Conservation (phyloP, 2,797 vertebrate genomes). For the Liasis olivaceus region DNA sequence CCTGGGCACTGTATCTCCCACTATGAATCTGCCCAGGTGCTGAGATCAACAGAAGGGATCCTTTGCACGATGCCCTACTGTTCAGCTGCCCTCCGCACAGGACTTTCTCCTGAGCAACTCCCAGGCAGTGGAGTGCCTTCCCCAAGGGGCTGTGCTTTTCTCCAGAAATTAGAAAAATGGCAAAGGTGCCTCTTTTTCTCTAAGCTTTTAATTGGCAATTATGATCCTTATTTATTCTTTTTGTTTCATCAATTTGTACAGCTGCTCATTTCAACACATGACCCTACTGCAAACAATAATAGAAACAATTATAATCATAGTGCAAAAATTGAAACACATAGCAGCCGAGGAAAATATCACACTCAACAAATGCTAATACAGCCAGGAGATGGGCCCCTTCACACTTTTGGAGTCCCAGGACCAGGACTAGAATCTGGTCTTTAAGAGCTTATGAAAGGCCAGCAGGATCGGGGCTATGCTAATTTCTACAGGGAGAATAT, state of each 20-base stretch:
- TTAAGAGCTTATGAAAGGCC: neutral
- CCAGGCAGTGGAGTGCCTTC: too few species aligned
- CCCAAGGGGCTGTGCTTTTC: too few species aligned
- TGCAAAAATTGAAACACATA: too few species aligned
- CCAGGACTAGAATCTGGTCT: neutral
- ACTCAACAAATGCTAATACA: neutral
- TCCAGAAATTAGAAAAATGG: too few species aligned
- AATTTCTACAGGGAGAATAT: neutral
- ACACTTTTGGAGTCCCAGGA: neutral
- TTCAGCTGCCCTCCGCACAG: too few species aligned
- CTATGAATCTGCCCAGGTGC: too few species aligned
- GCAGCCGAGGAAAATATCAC: neutral
- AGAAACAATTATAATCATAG: too few species aligned
- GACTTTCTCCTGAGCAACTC: too few species aligned
- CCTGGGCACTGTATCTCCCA: too few species aligned
- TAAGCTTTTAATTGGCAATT: neutral
- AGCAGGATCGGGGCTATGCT: neutral
- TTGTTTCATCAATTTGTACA: neutral
- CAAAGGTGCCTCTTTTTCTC: too few species aligned
- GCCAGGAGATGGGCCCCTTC: neutral
- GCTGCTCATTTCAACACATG: neutral
- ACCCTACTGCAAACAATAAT: neutral
- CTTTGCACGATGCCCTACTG: too few species aligned
- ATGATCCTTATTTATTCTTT: neutral
- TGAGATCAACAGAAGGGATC: too few species aligned